Percentiles rank a stretch among this genome's conserved stretches.
Evolutionary conservation across 2,797 vertebrate genomes (phyloP).

Genomic region (Enteromius thamalakanensis): DNA sequence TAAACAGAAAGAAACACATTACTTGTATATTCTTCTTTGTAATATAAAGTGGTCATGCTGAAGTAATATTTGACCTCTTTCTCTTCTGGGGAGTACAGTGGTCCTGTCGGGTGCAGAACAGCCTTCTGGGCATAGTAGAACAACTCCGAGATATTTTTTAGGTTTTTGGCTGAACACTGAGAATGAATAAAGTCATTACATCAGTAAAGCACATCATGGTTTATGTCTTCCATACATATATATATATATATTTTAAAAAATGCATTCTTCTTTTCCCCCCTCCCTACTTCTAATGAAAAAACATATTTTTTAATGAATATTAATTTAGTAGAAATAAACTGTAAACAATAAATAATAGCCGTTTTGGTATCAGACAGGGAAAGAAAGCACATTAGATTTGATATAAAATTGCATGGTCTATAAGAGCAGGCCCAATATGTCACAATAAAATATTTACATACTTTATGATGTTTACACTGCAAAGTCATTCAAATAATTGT

Average conservation of each 20-base stretch:
- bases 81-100: slow-evolving; percentile 96
- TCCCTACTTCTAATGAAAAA: background rate
- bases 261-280: background rate
- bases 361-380: background rate
- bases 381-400: background rate
- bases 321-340: background rate
- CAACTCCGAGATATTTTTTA: slow-evolving; percentile 99
- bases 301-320: background rate
- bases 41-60: background rate
- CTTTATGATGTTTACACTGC: background rate
- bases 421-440: background rate
- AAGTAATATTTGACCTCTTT: slow-evolving; percentile 86
- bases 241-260: too few relatives aligned
- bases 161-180: slow-evolving; percentile 98
- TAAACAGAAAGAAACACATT: background rate
- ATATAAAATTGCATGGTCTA: background rate
- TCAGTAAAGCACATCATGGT: background rate
- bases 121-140: slow-evolving; percentile 99
- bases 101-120: slow-evolving; percentile 96
- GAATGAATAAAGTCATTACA: background rate
- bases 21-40: background rate
- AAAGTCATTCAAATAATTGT: background rate
- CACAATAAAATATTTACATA: background rate
- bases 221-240: background rate
- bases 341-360: background rate